These are phyloP conservation scores for Pelusios castaneus DNA, from an alignment of 2,113 vertebrate genomes.

Conservation along the genomic window DNA sequence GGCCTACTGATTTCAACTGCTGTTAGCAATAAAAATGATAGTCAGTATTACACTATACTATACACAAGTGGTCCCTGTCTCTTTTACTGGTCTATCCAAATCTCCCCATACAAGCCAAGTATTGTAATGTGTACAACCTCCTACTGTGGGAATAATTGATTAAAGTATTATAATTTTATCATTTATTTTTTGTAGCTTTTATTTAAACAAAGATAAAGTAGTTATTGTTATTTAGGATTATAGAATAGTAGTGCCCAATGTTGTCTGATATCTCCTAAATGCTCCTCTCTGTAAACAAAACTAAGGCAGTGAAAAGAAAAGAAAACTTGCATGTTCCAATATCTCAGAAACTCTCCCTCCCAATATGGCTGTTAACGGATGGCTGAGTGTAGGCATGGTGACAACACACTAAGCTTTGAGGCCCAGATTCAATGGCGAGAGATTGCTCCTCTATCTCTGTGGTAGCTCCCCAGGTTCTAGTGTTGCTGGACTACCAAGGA, in stretches of 20 bases:
- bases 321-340: not conserved
- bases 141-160: not conserved
- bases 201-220: not conserved
- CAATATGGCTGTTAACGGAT: not conserved
- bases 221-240: not conserved
- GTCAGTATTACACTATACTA: too few relatives aligned
- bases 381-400: not conserved
- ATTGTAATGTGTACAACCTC: not conserved
- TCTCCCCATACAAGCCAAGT: not conserved
- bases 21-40: too few relatives aligned
- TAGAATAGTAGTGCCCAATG: not conserved
- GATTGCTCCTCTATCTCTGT: rapidly evolving
- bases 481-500: not conserved
- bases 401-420: too few relatives aligned
- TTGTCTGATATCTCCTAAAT: not conserved
- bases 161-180: not conserved
- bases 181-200: not conserved
- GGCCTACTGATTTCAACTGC: too few relatives aligned
- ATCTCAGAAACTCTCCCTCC: not conserved
- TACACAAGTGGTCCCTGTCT: too few relatives aligned
- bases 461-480: not conserved
- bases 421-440: too few relatives aligned
- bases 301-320: not conserved
- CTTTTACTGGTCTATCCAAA: too few relatives aligned
- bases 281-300: not conserved